Base-by-base conservation (phyloP, 1,140 invertebrate species). In the Brachionus manjavacas region DNA sequence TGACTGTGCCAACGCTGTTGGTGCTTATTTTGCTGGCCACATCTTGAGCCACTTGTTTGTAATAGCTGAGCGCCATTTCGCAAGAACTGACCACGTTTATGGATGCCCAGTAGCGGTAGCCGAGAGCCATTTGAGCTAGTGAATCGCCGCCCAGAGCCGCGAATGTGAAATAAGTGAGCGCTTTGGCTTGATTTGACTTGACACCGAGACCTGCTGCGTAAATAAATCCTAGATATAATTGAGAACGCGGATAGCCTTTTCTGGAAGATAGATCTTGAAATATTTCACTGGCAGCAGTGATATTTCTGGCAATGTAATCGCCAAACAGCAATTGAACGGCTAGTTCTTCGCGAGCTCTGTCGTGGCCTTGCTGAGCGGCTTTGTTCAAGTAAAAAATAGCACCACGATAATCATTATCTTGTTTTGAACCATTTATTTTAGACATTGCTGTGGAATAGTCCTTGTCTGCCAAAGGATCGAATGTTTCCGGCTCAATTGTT, bases 101-200 rank as follows among this genome's bases (percentile, higher is more conserved):
- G 0, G 96, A 96, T n/a, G 93, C 92, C 92, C 94, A 96, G 89
- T 96, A 93, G 11, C 91, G 87, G 86, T 92, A 92, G 66, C 90
- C 91, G 55, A 99, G 89, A 23, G 95, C 94, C 96, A 99, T 98
- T 90, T 97, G 95, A 9, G 96, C 96, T 88, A 94, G 93, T 11
- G 93, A 92, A 89, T 95, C 95, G 80, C 94, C 95, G 1, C 94
- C 95, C 3, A 97, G 88, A 16, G 96, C 94, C 39, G 93, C 94
- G 87, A 96, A 92, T 7, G 94, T 96, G 87, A 96, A 96, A 90
- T 98, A 95, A 0, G 98, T 91, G 12, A 99, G 88, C 3, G 96
- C 95, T 89, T 90, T 86, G 70, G 88, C 85, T 66, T 81, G 85
- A 28, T 86, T 68, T 85, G 72, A 85, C 83, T 28, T 49, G 70